Conservation (phyloP, 1,140 invertebrate genomes). For the Schlechtendalia chinensis region DNA sequence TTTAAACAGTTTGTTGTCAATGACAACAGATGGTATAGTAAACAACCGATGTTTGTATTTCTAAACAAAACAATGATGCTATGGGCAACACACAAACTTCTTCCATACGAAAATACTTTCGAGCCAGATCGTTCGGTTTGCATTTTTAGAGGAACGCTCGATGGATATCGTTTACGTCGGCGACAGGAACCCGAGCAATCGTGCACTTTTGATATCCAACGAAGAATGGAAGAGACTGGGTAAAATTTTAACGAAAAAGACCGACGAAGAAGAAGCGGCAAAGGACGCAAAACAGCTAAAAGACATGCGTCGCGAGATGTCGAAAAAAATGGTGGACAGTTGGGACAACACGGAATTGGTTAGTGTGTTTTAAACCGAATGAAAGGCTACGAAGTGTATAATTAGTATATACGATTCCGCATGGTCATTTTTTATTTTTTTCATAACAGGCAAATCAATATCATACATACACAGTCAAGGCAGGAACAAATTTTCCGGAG, state of each 20-base stretch:
- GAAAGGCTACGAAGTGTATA: not conserved
- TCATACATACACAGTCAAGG: too few relatives aligned
- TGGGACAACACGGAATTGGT: conserved; percentile 40
- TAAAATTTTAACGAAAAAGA: conserved; percentile 9
- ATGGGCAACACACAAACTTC: not conserved
- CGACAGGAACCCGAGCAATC: not conserved
- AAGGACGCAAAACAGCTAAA: not conserved
- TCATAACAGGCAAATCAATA: too few relatives aligned
- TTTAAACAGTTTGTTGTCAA: conserved; percentile 5
- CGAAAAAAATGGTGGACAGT: conserved; percentile 16
- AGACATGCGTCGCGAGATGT: not conserved
- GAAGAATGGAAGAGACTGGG: conserved; percentile 32
- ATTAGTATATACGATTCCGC: too few relatives aligned
- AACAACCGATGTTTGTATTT: not conserved
- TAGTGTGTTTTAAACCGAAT: not conserved
- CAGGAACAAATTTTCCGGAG: too few relatives aligned
- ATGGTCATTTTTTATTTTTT: too few relatives aligned
- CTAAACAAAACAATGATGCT: too few relatives aligned
- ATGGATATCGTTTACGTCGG: conserved; percentile 34
- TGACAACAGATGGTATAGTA: not conserved
- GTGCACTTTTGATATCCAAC: conserved; percentile 17
- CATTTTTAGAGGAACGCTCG: not conserved
- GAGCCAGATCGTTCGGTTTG: not conserved
- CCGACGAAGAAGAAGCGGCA: not conserved
- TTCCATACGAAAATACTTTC: not conserved